Conservation (phyloP, 2,888 invertebrate genomes). For the Lochmaea crataegi region DNA sequence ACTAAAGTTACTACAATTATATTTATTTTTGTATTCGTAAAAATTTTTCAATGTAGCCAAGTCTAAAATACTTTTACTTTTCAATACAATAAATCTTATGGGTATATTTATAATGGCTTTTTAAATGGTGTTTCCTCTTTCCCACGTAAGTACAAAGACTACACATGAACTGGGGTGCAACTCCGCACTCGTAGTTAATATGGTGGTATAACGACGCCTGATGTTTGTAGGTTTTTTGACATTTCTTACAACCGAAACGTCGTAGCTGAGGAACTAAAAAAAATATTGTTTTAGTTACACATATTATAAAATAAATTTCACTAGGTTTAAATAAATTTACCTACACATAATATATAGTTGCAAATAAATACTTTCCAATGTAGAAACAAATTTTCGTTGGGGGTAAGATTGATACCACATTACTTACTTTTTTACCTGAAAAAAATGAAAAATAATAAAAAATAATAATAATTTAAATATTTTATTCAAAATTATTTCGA, state of each 20-base stretch:
- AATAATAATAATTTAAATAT: background rate
- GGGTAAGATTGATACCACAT: background rate
- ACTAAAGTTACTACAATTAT: too few relatives aligned
- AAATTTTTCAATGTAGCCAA: background rate
- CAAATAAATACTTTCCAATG: background rate
- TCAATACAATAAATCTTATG: slow-evolving; percentile 38
- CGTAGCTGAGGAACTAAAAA: slow-evolving; percentile 17
- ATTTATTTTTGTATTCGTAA: too few relatives aligned
- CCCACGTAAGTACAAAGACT: slow-evolving; percentile 39
- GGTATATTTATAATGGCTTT: slow-evolving; percentile 43
- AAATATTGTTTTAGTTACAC: background rate
- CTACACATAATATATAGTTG: background rate
- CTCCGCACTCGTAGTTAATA: slow-evolving; percentile 49
- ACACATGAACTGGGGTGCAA: slow-evolving; percentile 40
- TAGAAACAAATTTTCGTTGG: background rate
- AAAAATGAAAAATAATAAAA: background rate
- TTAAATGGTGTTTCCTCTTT: slow-evolving; percentile 42
- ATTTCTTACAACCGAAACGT: slow-evolving; percentile 39
- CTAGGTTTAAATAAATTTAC: background rate
- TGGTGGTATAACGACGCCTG: slow-evolving; percentile 46
- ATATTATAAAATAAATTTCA: background rate
- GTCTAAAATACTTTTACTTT: slow-evolving; percentile 2
- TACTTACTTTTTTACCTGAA: background rate
- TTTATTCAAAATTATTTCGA: slow-evolving; percentile 3
- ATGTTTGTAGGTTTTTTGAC: slow-evolving; percentile 45